Evolutionary conservation across 2,797 vertebrate genomes (phyloP).

Genomic region (Vultur gryphus): DNA sequence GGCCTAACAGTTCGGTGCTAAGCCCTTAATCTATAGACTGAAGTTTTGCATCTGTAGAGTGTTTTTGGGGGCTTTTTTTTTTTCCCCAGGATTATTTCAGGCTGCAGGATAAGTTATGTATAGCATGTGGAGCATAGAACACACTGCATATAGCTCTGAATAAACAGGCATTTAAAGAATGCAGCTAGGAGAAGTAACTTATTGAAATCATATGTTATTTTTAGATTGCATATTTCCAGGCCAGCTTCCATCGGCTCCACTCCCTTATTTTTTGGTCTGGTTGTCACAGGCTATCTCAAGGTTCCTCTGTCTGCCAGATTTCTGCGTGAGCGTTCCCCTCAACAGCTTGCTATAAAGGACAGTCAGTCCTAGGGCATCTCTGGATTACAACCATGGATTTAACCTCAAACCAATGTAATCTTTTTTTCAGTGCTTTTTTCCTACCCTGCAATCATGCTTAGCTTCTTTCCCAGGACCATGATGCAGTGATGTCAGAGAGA

Average conservation of each 20-base stretch:
- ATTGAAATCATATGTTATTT: not conserved
- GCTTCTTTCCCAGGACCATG: slow-evolving; percentile 3
- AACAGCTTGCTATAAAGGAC: not conserved
- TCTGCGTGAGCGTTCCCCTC: not conserved
- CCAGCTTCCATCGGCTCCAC: not conserved
- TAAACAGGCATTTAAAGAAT: not conserved
- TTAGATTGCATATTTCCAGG: not conserved
- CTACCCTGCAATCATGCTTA: slow-evolving; percentile 26
- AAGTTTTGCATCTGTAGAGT: not conserved
- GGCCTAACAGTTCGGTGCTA: not conserved
- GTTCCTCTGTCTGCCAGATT: not conserved
- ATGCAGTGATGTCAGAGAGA: not conserved
- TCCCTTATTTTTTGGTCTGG: not conserved
- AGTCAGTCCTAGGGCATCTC: slow-evolving; percentile 3
- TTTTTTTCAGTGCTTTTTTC: not conserved
- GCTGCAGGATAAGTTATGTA: not conserved
- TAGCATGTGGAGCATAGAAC: not conserved
- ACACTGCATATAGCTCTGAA: not conserved
- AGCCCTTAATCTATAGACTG: not conserved
- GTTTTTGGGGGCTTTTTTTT: not conserved
- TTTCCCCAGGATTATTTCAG: not conserved
- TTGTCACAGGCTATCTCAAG: slow-evolving; percentile 4
- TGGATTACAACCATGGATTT: not conserved
- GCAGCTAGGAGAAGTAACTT: not conserved
- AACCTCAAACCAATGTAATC: slow-evolving; percentile 5